Percentiles rank a stretch among this genome's conserved stretches.
Conservation (phyloP, 1,140 invertebrate genomes). For the Drosophila yakuba region DNA sequence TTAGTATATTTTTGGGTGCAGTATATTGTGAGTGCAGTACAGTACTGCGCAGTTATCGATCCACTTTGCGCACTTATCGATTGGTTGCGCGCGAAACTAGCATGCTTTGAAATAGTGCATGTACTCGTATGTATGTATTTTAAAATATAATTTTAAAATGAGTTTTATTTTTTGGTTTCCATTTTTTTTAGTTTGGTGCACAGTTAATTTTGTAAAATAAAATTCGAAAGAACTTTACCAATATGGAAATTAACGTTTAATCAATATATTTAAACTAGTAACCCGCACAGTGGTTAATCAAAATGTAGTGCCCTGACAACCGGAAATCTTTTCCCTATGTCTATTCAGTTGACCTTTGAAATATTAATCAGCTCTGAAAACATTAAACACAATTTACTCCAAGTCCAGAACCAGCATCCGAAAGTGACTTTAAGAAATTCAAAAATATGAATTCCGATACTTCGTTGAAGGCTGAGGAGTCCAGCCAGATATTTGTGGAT, state of each 20-base stretch:
- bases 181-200: neutral
- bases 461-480: neutral
- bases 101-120: neutral
- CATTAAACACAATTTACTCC: neutral
- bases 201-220: neutral
- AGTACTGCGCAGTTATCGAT: slow-evolving; percentile 6
- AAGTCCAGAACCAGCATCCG: neutral
- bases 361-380: neutral
- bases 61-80: slow-evolving; percentile 3
- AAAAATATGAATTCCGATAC: slow-evolving; percentile 1
- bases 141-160: too few species aligned
- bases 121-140: too few species aligned
- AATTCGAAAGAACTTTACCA: too few species aligned
- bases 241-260: too few species aligned
- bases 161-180: too few species aligned
- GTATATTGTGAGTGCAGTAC: neutral
- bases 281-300: too few species aligned
- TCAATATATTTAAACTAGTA: too few species aligned
- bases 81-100: neutral
- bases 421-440: neutral
- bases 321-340: neutral
- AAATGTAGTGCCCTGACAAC: too few species aligned
- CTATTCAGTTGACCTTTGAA: neutral
- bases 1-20: neutral
- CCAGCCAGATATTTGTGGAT: slow-evolving; percentile 1